Evolutionary conservation across 1,140 invertebrate species (phyloP).

Genomic region (Meloidogyne floridensis): DNA sequence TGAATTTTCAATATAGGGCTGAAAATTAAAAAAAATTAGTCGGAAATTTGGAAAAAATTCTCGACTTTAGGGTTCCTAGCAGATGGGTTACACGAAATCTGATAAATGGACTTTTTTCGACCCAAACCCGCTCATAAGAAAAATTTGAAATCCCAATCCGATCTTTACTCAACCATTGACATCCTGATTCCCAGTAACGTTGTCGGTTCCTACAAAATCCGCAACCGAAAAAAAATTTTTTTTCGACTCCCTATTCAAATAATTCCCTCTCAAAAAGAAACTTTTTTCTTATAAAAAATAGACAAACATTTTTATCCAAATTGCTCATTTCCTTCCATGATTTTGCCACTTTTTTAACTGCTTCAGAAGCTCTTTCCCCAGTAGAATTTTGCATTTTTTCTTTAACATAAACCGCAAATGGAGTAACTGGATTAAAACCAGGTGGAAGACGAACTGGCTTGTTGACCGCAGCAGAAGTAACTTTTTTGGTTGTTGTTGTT

Average conservation of each 20-base stretch:
- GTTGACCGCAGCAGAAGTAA: background rate
- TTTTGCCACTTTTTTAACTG: background rate
- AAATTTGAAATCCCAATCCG: no score
- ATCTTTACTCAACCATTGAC: no score
- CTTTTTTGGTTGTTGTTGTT: background rate
- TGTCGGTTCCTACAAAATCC: no score
- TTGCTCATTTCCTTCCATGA: background rate
- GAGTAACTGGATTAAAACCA: slow-evolving; percentile 13
- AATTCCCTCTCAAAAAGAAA: no score
- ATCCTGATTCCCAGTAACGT: no score
- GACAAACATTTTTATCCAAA: background rate
- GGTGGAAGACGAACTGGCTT: slow-evolving; percentile 4
- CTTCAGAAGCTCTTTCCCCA: background rate
- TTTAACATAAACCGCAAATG: slow-evolving; percentile 3
- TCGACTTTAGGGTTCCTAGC: no score
- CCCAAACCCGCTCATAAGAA: no score
- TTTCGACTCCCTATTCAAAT: no score
- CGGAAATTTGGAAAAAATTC: background rate
- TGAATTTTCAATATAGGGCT: background rate
- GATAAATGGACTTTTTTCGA: no score
- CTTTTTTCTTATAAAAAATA: no score
- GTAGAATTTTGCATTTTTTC: background rate
- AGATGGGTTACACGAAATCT: no score
- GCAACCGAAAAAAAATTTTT: no score
- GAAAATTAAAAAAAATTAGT: background rate